phyloP scores from a whole-genome alignment of 2,797 vertebrate species.

The Peromyscus aztecus region DNA sequence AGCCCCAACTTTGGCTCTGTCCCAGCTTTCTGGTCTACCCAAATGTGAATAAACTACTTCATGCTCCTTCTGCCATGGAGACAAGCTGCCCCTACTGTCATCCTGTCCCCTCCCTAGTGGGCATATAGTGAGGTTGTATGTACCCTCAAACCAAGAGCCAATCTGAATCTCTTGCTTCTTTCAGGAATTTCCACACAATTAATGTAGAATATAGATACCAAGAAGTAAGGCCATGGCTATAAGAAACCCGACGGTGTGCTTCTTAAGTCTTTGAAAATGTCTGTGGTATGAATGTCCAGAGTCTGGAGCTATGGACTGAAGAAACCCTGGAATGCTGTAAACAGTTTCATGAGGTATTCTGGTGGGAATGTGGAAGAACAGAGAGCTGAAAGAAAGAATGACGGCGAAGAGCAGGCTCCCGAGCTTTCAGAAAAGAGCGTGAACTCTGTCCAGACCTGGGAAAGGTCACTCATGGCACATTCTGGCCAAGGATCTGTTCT shows the following conservation, averaged over 20 bases:
- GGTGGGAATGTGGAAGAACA: not conserved
- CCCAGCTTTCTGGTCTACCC: not conserved
- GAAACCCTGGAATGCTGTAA: not conserved
- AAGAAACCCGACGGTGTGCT: not conserved
- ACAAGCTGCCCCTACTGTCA: not conserved
- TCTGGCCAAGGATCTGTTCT: not conserved
- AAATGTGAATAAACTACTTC: not conserved
- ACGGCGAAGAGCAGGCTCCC: no score
- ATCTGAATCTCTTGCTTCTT: not conserved
- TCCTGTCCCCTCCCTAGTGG: no score
- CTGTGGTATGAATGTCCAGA: not conserved
- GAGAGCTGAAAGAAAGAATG: no score
- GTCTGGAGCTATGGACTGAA: no score
- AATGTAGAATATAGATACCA: not conserved
- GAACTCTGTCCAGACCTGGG: not conserved
- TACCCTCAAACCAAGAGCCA: not conserved
- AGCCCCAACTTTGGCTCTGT: not conserved
- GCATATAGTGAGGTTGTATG: not conserved
- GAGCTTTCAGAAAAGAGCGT: not conserved
- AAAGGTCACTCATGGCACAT: not conserved
- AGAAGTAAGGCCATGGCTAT: not conserved
- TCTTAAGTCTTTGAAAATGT: not conserved
- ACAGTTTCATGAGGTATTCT: not conserved
- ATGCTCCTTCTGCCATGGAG: not conserved
- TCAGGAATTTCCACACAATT: not conserved